Evolutionary conservation across 2,113 vertebrate genomes (phyloP), one percentile per base, ranked within the genome.

Genomic region (Solenodon paradoxus): DNA sequence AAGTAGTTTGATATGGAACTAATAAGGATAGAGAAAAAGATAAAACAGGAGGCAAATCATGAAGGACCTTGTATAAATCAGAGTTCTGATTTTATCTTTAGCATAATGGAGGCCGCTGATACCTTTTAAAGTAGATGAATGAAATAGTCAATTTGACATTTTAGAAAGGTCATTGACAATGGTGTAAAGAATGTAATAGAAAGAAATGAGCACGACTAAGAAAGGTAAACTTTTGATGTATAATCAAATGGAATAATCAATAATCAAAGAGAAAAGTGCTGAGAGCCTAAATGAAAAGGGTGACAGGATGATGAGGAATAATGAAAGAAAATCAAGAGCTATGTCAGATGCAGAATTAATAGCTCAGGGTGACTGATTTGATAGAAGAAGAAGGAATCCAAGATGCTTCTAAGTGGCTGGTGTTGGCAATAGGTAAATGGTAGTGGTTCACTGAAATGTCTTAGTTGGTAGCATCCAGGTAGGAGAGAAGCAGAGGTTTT

Each of bases 161-260:
- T 91, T 61, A 71, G 59, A 85, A 95, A 94, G 40, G 84, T 55
- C 38, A 91, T 61, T 95, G 59, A 47, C 51, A 61, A 80, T 24
- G 19, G 22, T 49, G 16, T 55, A 92, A 45, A 66, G 19, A 88
- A 51, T 71, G 26, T 10, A 51, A 88, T 64, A 71, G 35, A 88
- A 91, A 89, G 49, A 53, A 84, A 77, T 55, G 40, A 57, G 28
- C 4, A 69, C 66, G 28, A 53, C 28, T 49, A 53, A 92, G 16
- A 79, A 90, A 88, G 4, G 51, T 69, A 96, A 55, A 80, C 57
- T 55, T 96, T 75, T 92, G 47, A 77, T 69, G 57, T 80, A 71
- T 68, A 71, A 64, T 87, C 61, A 92, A 84, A 68, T 80, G 55
- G 47, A 84, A 96, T 82, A 87, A 83, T 94, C 49, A 84, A 57